These are phyloP conservation scores for Discoglossus pictus DNA, from an alignment of 2,797 vertebrate species.

Conservation along the genomic window DNA sequence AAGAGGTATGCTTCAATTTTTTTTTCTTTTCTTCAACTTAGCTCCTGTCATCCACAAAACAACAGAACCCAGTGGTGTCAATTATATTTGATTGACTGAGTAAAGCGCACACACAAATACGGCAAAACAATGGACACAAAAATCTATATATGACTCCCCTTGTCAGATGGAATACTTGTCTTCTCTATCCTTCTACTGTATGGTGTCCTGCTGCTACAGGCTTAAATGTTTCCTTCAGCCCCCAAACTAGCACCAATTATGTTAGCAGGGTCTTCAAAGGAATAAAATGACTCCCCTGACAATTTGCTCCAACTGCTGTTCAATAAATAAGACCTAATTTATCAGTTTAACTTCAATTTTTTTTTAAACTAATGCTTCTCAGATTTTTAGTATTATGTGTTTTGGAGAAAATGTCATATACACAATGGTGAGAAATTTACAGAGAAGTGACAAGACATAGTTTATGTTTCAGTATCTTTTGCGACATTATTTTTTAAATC, in stretches of 20 bases:
- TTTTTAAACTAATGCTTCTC: slow-evolving; percentile 67
- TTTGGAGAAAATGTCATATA: slow-evolving; percentile 46
- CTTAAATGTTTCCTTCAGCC: slow-evolving; percentile 83
- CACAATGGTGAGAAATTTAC: neutral
- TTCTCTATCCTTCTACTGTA: slow-evolving; percentile 87
- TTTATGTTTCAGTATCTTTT: no score
- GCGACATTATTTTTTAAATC: neutral
- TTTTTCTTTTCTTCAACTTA: slow-evolving; percentile 88
- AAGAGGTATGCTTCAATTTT: slow-evolving; percentile 79
- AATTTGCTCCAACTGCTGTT: slow-evolving; percentile 88
- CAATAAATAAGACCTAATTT: slow-evolving; percentile 98
- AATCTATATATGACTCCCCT: slow-evolving; percentile 97
- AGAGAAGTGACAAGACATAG: neutral
- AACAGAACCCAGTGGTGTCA: slow-evolving; percentile 98
- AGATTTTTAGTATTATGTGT: slow-evolving; percentile 66
- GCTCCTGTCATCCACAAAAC: slow-evolving; percentile 92
- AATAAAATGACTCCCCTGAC: slow-evolving; percentile 84
- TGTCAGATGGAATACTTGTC: slow-evolving; percentile 91
- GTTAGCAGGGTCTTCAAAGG: slow-evolving; percentile 82
- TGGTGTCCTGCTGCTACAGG: slow-evolving; percentile 76
- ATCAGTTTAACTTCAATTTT: slow-evolving; percentile 94
- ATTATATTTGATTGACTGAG: slow-evolving; percentile 99
- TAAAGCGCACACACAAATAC: slow-evolving; percentile 99
- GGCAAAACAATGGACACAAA: slow-evolving; percentile 99
- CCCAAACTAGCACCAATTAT: slow-evolving; percentile 93